Evolutionary conservation across 2,888 invertebrate genomes (phyloP).

Genomic region (Drosophila austrosaltans): DNA sequence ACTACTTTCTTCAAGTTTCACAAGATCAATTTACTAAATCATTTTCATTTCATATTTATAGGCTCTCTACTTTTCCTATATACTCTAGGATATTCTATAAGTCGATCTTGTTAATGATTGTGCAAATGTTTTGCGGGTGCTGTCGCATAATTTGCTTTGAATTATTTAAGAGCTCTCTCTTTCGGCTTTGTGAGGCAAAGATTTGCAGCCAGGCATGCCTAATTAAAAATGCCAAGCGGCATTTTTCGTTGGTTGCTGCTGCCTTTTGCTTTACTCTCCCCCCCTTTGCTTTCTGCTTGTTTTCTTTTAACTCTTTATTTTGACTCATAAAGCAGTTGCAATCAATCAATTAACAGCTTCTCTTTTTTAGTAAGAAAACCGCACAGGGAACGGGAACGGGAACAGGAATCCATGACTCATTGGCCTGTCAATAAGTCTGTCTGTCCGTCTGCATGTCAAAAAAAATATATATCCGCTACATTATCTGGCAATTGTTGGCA

Average conservation of each 20-base stretch:
- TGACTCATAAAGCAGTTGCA: constrained; percentile 60
- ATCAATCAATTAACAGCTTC: constrained; percentile 74
- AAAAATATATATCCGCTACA: constrained; percentile 49
- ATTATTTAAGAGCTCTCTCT: constrained; percentile 64
- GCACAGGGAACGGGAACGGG: constrained; percentile 31
- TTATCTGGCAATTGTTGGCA: constrained; percentile 52
- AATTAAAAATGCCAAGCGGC: constrained; percentile 64
- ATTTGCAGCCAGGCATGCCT: constrained; percentile 52
- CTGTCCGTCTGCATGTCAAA: constrained; percentile 37
- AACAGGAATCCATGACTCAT: constrained; percentile 59
- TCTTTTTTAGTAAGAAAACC: constrained; percentile 37
- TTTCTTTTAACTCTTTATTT: constrained; percentile 36
- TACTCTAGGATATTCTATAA: not conserved
- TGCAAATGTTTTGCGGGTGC: constrained; percentile 56
- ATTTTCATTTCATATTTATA: too few species aligned
- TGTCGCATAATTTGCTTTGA: constrained; percentile 76
- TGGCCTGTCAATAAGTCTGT: constrained; percentile 70
- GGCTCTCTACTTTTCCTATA: not conserved
- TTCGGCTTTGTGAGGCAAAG: constrained; percentile 10
- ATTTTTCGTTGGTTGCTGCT: constrained; percentile 33
- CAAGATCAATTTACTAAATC: too few species aligned
- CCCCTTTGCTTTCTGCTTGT: not conserved
- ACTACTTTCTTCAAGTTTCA: too few species aligned
- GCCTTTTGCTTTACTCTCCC: not conserved
- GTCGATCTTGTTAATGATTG: not conserved